Base-by-base conservation (phyloP, 2,888 invertebrate genomes). In the Microctonus aethiopoides region DNA sequence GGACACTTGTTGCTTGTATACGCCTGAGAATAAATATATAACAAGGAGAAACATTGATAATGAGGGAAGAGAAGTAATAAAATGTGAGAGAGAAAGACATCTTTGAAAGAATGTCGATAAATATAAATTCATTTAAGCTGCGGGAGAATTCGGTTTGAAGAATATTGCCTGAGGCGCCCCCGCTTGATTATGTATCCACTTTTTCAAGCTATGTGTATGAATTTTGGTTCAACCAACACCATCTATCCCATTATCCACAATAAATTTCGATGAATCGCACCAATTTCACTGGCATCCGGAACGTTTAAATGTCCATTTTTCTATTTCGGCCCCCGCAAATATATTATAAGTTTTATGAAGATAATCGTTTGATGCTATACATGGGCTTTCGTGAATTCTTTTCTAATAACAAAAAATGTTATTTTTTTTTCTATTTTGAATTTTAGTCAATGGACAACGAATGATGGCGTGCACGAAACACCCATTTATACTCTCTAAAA, bases 201-300 rank as follows among this genome's bases (percentile, higher is more conserved):
- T 36, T 6, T 61, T 22, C 34, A 3, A 29, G 29, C 29, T 29
- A n/a, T 4, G 32, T 11, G 34, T 61, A 11, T 24, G 36, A 22
- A 60, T 24, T 20, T 13, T 9, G 9, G 32, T 20, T 26, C 11
- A 41, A 41, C 20, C 57, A 16, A 32, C 29, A 56, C 24, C 29
- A 32, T 16, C 34, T 32, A 34, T 32, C 36, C 24, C 34, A 65
- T 65, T 65, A 65, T 65, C 24, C 24, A 46, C 6, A 32, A 72
- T 75, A 74, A 71, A 78, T 77, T 78, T 77, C 78, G 76, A 78
- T 78, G 78, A 79, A 79, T 77, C 29, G 56, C 32, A 64, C 75
- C 75, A 78, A 79, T 79, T 79, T 77, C 57, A 41, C 65, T 72
- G 69, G 77, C 70, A 76, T 77, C 68, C 73, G 61, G 69, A 70